These are phyloP conservation scores for Bathybates hornii DNA, from an alignment of 2,113 vertebrate species.

Conservation along the genomic window DNA sequence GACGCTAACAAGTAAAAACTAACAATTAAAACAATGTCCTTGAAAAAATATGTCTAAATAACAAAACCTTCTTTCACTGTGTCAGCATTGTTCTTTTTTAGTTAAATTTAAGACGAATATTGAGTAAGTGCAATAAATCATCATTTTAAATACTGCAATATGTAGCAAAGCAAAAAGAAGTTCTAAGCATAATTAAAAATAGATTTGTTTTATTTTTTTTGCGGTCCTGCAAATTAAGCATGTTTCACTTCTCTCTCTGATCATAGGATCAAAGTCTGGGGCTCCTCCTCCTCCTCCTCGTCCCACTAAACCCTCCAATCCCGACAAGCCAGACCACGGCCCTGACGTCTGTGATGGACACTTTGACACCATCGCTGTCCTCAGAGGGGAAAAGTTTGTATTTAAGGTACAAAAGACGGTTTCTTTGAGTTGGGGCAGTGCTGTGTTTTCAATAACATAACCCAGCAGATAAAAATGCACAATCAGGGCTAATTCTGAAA, in stretches of 20 bases:
- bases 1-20: not conserved
- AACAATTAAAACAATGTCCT: not conserved
- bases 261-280: constrained; percentile 61
- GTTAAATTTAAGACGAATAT: not conserved
- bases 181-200: not conserved
- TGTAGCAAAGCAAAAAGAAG: not conserved
- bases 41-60: not conserved
- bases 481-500: rapidly evolving
- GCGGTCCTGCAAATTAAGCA: not conserved
- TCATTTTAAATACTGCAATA: not conserved
- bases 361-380: constrained; percentile 85
- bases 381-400: constrained; percentile 89
- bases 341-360: constrained; percentile 86
- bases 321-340: constrained; percentile 61
- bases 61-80: not conserved
- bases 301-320: constrained; percentile 55
- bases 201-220: not conserved
- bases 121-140: not conserved
- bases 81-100: not conserved
- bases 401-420: constrained; percentile 76
- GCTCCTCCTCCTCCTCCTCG: constrained; percentile 59
- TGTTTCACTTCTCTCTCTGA: not conserved
- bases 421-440: not conserved
- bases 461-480: not conserved
- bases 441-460: not conserved